Percentiles rank a stretch among this genome's conserved stretches.
These are phyloP conservation scores for Catharus ustulatus DNA, from an alignment of 2,797 vertebrate genomes.

Conservation along the genomic window DNA sequence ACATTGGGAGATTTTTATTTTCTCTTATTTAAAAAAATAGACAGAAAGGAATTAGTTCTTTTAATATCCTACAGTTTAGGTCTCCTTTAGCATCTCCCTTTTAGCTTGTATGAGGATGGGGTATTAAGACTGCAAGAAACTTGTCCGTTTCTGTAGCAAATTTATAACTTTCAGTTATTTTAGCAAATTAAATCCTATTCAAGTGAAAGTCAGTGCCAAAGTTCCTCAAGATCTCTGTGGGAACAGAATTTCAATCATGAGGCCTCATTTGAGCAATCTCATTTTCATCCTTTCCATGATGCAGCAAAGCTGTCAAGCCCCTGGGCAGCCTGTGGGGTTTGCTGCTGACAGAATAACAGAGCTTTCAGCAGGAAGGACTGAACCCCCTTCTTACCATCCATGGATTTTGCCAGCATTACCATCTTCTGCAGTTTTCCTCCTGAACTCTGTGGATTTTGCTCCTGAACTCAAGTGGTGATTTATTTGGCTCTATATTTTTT, in stretches of 20 bases:
- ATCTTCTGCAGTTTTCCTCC: not conserved
- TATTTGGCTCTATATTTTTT: not conserved
- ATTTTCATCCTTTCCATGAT: not conserved
- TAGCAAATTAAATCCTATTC: not conserved
- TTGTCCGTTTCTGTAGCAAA: not conserved
- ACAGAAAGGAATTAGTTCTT: not conserved
- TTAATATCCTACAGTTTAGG: not conserved
- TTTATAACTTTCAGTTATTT: not conserved
- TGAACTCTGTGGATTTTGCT: not conserved
- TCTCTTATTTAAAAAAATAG: not conserved
- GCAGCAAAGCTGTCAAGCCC: not conserved
- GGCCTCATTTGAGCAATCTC: not conserved
- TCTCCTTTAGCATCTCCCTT: not conserved
- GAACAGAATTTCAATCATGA: not conserved
- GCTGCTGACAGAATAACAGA: not conserved
- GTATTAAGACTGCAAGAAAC: not conserved
- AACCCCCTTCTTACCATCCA: not conserved
- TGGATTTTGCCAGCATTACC: not conserved
- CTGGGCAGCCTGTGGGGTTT: fast-evolving
- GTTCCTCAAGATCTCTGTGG: not conserved
- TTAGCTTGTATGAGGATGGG: not conserved
- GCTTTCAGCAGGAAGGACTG: not conserved
- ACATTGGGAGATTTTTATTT: not conserved
- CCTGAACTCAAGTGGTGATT: not conserved
- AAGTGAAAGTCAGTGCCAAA: not conserved